A percentile compares a stretch with the other conserved stretches of the same genome.
Evolutionary conservation across 1,140 invertebrate species (phyloP).

Genomic region (Hermetia illucens): DNA sequence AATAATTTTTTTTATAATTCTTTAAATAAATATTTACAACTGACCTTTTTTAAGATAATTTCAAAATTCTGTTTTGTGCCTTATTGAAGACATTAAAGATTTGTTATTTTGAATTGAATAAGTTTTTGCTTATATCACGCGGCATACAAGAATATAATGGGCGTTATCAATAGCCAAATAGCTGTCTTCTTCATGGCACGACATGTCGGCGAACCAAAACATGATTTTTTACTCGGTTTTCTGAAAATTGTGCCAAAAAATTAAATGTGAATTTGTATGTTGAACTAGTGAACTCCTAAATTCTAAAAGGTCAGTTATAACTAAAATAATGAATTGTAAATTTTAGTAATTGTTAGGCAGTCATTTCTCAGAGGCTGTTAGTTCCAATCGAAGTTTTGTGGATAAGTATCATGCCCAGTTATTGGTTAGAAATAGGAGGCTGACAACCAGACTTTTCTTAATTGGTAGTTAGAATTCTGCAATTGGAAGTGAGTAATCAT

Average conservation of each 20-base stretch:
- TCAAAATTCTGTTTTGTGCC: slow-evolving; percentile 18
- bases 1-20: not conserved
- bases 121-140: slow-evolving; percentile 30
- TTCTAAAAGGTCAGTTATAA: too few relatives aligned
- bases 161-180: slow-evolving; percentile 49
- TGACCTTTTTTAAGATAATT: slow-evolving; percentile 19
- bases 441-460: too few relatives aligned
- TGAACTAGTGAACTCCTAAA: too few relatives aligned
- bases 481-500: too few relatives aligned
- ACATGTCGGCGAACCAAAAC: slow-evolving; percentile 5
- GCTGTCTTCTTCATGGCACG: slow-evolving; percentile 35
- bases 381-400: too few relatives aligned
- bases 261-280: too few relatives aligned
- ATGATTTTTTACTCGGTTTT: slow-evolving; percentile 5
- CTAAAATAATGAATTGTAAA: too few relatives aligned
- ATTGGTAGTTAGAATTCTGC: too few relatives aligned
- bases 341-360: too few relatives aligned
- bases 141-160: slow-evolving; percentile 53
- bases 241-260: slow-evolving; percentile 4
- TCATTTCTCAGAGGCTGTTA: too few relatives aligned
- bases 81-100: not conserved
- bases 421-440: too few relatives aligned
- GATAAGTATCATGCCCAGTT: too few relatives aligned
- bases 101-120: not conserved
- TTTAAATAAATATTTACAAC: not conserved